Evolutionary conservation across 2,797 vertebrate genomes (phyloP).

Genomic region (Dallia pectoralis): DNA sequence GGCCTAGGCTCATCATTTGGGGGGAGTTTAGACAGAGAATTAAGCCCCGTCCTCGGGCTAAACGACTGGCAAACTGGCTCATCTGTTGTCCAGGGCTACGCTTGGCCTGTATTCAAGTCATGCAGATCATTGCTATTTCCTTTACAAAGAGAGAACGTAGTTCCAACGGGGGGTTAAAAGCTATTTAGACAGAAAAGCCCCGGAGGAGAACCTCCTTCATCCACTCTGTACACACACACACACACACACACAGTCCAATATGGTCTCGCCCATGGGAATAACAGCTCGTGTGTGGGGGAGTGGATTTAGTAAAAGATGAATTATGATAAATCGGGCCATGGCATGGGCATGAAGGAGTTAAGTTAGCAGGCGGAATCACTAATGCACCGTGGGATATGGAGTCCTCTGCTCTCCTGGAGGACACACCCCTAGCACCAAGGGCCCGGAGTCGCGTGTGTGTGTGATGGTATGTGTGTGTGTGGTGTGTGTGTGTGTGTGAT

Average conservation of each 20-base stretch:
- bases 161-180: constrained; percentile 46
- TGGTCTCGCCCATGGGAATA: constrained; percentile 62
- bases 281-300: constrained; percentile 31
- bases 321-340: constrained; percentile 72
- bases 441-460: constrained; percentile 24
- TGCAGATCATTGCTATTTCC: background rate
- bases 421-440: constrained; percentile 44
- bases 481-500: constrained; percentile 1
- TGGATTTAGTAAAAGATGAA: constrained; percentile 65
- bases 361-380: constrained; percentile 59
- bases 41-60: background rate
- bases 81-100: background rate
- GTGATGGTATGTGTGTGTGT: background rate
- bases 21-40: background rate
- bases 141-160: background rate
- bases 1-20: background rate
- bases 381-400: constrained; percentile 54
- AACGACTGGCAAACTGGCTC: background rate
- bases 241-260: constrained; percentile 48
- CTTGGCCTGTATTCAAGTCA: background rate
- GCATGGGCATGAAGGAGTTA: constrained; percentile 65
- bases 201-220: constrained; percentile 53
- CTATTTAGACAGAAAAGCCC: constrained; percentile 42
- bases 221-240: constrained; percentile 34
- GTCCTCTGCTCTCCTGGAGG: constrained; percentile 15